Evolutionary conservation across 2,888 invertebrate genomes (phyloP).

Genomic region (Nudaria mundana): DNA sequence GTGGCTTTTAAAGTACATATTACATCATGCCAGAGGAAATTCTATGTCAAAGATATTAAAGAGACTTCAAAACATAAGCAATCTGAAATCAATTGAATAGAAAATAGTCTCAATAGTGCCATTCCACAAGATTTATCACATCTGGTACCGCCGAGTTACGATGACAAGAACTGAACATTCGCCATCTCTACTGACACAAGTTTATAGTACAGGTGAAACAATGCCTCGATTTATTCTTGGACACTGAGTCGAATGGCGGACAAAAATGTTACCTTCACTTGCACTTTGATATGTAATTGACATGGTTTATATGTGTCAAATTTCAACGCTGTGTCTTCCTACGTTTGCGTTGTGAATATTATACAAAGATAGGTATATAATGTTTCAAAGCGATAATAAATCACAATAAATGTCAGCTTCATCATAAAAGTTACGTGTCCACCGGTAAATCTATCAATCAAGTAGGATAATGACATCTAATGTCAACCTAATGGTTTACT

Average conservation of each 20-base stretch:
- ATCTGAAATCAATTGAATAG: conserved; percentile 25
- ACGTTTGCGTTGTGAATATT: background rate
- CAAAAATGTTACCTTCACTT: conserved; percentile 11
- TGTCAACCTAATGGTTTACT: background rate
- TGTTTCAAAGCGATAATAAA: conserved; percentile 1
- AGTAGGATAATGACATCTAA: conserved; percentile 1
- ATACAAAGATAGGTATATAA: background rate
- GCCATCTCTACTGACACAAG: conserved; percentile 27
- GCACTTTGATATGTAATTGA: conserved; percentile 4
- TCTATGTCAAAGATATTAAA: background rate
- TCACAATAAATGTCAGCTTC: conserved; percentile 1
- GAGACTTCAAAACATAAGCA: conserved; percentile 4
- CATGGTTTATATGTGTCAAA: background rate
- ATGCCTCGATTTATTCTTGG: conserved; percentile 32
- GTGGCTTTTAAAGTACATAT: too few relatives aligned
- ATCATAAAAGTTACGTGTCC: conserved; percentile 4
- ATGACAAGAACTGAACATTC: conserved; percentile 34
- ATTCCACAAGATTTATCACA: conserved; percentile 28
- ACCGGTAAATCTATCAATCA: background rate
- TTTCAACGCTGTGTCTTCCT: background rate
- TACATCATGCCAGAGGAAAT: too few relatives aligned
- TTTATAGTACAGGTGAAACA: conserved; percentile 35
- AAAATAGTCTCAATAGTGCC: conserved; percentile 15
- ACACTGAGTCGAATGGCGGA: conserved; percentile 16
- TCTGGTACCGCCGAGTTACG: conserved; percentile 27